phyloP scores from a whole-genome alignment of 2,797 vertebrate species.

The Brachyrhaphis roseni region DNA sequence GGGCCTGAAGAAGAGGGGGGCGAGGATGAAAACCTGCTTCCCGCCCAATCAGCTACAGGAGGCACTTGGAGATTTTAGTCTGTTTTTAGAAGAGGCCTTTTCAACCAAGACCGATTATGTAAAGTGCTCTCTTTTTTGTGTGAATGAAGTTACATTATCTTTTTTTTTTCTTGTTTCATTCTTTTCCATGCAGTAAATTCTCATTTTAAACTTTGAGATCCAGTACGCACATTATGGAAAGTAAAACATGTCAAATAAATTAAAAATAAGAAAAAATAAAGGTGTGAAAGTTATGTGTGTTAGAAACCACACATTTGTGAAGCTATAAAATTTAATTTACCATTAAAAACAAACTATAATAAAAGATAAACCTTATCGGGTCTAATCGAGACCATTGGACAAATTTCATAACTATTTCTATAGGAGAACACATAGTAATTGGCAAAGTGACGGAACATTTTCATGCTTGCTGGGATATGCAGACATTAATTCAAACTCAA shows the following conservation, averaged over 20 bases:
- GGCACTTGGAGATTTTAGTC: slow-evolving; percentile 17
- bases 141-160: neutral
- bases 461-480: neutral
- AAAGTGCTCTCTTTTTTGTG: neutral
- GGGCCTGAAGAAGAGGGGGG: slow-evolving; percentile 34
- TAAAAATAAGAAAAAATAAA: neutral
- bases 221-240: neutral
- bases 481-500: slow-evolving; percentile 14
- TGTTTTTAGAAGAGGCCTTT: slow-evolving; percentile 34
- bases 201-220: neutral
- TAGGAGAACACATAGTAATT: neutral
- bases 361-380: neutral
- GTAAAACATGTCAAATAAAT: neutral
- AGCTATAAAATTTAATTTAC: neutral
- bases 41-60: slow-evolving; percentile 21
- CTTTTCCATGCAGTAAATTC: neutral
- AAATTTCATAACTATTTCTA: neutral
- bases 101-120: slow-evolving; percentile 8
- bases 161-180: neutral
- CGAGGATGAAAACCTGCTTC: slow-evolving; percentile 51
- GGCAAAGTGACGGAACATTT: neutral
- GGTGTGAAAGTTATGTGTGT: neutral
- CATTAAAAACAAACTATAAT: neutral
- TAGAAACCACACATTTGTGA: neutral
- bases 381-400: neutral